Base-by-base conservation (phyloP, 2,888 invertebrate genomes). In the Brenthis daphne region DNA sequence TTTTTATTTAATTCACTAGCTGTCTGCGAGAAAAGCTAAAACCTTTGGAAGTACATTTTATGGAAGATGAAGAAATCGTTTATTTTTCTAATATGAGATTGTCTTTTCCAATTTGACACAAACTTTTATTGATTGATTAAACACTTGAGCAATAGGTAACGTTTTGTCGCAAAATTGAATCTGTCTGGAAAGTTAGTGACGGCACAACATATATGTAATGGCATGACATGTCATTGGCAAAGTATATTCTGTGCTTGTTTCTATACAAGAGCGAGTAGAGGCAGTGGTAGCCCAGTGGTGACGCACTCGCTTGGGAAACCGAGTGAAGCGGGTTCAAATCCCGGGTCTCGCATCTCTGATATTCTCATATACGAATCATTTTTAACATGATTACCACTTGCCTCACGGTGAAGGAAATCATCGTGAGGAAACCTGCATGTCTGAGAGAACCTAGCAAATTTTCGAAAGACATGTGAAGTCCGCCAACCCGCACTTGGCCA, bases 81-180 rank as follows among this genome's bases (percentile, higher is more conserved):
- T 50, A 47, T 20, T 57, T 57, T 29, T 58, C 48, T 58, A 5
- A 48, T 48, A 48, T 48, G 24, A 58, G n/a, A 48, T 5, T 11
- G 58, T 58, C 48, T 29, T 48, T 13, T 48, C 6, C 58, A 58
- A 48, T 58, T 48, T 58, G 58, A 48, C 48, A 11, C 58, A 48
- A 48, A 58, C 29, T 58, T 58, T 58, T 48, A 58, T 48, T 58
- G 58, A 48, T 58, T 58, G 48, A 58, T 48, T 48, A 58, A 58
- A 48, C 58, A 48, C 48, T 58, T 48, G 29, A 50, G 58, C 48
- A 48, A 50, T 58, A 48, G 29, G 48, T 48, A 29, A 48, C 12
- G 16, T 63, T 63, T 53, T 37, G 53, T 63, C 61, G 53, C 61
- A 16, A 63, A 51, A 37, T 53, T 20, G 61, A 53, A 63, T 63